Evolutionary conservation across 1,140 invertebrate species (phyloP).

Genomic region (Dreissena polymorpha): DNA sequence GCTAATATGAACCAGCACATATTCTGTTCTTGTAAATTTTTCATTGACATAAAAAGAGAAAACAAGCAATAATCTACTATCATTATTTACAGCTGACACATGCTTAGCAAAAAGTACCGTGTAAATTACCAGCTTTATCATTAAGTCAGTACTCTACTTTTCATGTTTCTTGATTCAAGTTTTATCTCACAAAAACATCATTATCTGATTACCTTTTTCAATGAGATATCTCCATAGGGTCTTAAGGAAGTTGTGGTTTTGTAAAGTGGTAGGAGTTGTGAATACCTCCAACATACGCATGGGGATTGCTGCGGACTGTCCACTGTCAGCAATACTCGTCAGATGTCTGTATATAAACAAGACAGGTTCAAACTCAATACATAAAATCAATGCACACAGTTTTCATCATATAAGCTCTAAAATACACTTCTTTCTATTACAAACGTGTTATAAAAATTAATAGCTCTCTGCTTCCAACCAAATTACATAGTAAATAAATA

Average conservation of each 20-base stretch:
- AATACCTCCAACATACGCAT: constrained; percentile 90
- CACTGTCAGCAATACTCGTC: constrained; percentile 59
- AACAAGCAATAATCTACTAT: too few relatives aligned
- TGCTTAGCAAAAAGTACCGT: too few relatives aligned
- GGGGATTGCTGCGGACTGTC: constrained; percentile 86
- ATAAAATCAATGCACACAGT: background rate
- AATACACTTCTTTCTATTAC: background rate
- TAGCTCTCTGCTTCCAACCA: background rate
- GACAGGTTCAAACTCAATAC: background rate
- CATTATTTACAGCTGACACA: too few relatives aligned
- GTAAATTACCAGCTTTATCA: too few relatives aligned
- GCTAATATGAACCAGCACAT: too few relatives aligned
- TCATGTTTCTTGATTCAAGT: background rate
- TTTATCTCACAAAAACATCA: background rate
- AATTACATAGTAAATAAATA: background rate
- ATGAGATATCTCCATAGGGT: constrained; percentile 58
- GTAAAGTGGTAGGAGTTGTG: constrained; percentile 82
- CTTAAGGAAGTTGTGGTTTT: constrained; percentile 13
- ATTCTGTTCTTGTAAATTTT: too few relatives aligned
- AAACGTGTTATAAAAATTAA: background rate
- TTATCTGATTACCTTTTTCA: constrained; percentile 51
- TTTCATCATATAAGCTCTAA: background rate
- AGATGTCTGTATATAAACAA: constrained; percentile 64
- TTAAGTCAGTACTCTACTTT: background rate
- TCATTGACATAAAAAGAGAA: too few relatives aligned